Conservation (phyloP, 2,113 vertebrate genomes). For the Anguilla japonica region DNA sequence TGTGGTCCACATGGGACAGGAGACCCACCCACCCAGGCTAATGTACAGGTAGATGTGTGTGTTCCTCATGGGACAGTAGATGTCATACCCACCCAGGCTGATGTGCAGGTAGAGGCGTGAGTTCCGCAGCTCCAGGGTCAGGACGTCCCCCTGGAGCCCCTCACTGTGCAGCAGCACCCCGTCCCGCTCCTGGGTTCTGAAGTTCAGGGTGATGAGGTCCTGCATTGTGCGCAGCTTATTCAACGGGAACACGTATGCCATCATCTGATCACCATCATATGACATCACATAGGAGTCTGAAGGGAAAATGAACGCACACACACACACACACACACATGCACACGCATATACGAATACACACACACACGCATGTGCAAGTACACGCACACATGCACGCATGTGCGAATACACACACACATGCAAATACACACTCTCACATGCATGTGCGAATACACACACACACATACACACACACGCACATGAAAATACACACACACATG, state of each 20-base stretch:
- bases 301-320: background rate
- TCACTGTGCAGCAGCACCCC: slow-evolving; percentile 87
- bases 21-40: no score
- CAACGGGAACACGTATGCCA: slow-evolving; percentile 82
- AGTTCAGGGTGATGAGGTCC: slow-evolving; percentile 90
- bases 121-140: slow-evolving; percentile 85
- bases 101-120: slow-evolving; percentile 82
- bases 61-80: no score
- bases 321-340: background rate
- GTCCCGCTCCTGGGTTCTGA: slow-evolving; percentile 90
- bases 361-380: background rate
- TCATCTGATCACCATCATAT: slow-evolving; percentile 89
- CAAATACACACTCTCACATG: no score
- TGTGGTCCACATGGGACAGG: no score
- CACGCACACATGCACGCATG: no score
- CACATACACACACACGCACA: no score
- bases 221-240: slow-evolving; percentile 76
- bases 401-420: no score
- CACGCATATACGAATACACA: background rate
- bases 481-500: no score
- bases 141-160: slow-evolving; percentile 88
- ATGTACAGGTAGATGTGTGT: no score
- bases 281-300: slow-evolving; percentile 88
- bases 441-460: no score
- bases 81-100: no score